Evolutionary conservation across 2,797 vertebrate genomes (phyloP).

Genomic region (Myotis daubentonii): DNA sequence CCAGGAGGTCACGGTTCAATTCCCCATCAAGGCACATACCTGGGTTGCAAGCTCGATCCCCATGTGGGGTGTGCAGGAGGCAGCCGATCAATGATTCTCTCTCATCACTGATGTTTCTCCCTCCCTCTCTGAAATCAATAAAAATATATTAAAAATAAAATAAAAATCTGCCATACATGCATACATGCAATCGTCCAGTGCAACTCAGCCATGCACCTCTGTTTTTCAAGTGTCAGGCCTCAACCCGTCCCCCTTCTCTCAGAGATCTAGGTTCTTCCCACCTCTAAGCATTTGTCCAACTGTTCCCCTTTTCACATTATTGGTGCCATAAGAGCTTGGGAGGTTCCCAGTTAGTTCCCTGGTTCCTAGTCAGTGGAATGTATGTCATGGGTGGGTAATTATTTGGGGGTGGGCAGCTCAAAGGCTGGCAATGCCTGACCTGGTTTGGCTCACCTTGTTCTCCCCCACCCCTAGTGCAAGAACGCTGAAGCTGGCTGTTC

Average conservation of each 20-base stretch:
- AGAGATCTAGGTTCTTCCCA: not conserved
- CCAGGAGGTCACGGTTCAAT: too few relatives aligned
- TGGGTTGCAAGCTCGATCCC: too few relatives aligned
- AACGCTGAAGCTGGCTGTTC: conserved; percentile 89
- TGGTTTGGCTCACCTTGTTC: not conserved
- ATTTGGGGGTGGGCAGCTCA: not conserved
- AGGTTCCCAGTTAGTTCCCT: not conserved
- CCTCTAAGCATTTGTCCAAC: not conserved
- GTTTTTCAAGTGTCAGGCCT: not conserved
- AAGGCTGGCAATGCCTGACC: not conserved
- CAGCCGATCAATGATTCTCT: too few relatives aligned
- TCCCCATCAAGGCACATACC: too few relatives aligned
- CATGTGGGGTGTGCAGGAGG: too few relatives aligned
- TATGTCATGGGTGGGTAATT: not conserved
- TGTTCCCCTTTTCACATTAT: not conserved
- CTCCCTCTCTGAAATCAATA: too few relatives aligned
- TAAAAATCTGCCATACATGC: not conserved
- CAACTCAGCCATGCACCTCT: not conserved
- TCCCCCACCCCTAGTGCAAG: conserved; percentile 85
- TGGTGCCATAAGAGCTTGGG: not conserved
- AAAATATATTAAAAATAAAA: too few relatives aligned
- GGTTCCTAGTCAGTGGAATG: not conserved
- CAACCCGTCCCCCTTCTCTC: not conserved
- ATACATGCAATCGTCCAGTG: not conserved
- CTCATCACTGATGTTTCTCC: too few relatives aligned